Evolutionary conservation across 2,113 vertebrate species (phyloP).

Genomic region (Myrmophylax atrothorax): DNA sequence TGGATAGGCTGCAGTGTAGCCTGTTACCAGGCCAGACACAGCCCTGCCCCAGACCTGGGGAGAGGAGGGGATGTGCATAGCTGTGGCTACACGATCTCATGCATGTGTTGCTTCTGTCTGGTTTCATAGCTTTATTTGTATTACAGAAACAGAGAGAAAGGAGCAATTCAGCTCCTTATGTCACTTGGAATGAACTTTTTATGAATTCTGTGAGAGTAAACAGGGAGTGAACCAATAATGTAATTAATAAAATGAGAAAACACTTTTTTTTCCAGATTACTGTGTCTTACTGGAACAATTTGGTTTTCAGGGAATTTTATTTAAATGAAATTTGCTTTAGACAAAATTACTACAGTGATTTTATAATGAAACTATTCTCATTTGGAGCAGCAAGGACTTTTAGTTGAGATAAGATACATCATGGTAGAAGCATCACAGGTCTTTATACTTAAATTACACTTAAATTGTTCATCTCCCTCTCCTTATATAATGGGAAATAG

Average conservation of each 20-base stretch:
- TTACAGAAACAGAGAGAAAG: background rate
- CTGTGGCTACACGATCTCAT: background rate
- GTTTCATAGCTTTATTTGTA: background rate
- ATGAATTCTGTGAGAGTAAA: background rate
- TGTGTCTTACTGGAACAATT: background rate
- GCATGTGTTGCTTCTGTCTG: background rate
- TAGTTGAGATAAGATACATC: background rate
- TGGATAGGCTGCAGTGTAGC: background rate
- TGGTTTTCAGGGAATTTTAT: background rate
- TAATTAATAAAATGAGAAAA: background rate
- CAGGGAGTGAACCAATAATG: background rate
- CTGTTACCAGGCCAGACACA: background rate
- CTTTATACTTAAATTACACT: background rate
- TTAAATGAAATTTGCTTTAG: background rate
- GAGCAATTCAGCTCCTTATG: background rate
- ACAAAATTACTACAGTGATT: background rate
- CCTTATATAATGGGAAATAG: background rate
- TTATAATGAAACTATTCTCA: background rate
- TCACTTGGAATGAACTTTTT: background rate
- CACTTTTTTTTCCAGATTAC: background rate
- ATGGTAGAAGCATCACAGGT: background rate
- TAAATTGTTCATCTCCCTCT: background rate
- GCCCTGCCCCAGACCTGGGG: too few relatives aligned
- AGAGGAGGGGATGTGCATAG: background rate
- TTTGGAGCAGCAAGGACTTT: background rate